These are phyloP conservation scores for Epinephelus malabaricus DNA, from an alignment of 2,797 vertebrate genomes.

Conservation along the genomic window DNA sequence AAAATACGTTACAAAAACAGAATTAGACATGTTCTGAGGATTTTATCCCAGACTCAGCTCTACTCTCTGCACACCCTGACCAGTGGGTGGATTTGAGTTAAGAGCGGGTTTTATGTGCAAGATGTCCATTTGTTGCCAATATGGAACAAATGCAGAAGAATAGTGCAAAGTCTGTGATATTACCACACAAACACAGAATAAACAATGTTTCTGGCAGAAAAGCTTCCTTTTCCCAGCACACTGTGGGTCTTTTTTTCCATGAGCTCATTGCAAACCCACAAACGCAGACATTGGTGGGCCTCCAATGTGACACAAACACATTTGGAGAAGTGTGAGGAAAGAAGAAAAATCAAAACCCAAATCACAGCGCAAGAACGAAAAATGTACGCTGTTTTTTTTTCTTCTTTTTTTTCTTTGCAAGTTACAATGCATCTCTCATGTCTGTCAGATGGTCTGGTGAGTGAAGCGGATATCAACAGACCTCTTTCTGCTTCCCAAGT, in stretches of 20 bases:
- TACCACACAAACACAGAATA: constrained; percentile 74
- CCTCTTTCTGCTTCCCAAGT: constrained; percentile 33
- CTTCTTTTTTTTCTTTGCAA: constrained; percentile 41
- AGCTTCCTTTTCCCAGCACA: constrained; percentile 76
- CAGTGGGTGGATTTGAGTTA: constrained; percentile 19
- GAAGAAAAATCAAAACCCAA: constrained; percentile 63
- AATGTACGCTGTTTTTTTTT: constrained; percentile 31
- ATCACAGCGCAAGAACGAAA: constrained; percentile 57
- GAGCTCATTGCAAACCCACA: constrained; percentile 82
- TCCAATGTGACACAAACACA: constrained; percentile 79
- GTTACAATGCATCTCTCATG: constrained; percentile 77
- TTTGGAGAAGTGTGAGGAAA: constrained; percentile 73
- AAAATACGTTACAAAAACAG: constrained; percentile 52
- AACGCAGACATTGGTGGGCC: constrained; percentile 73
- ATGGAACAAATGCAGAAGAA: constrained; percentile 60
- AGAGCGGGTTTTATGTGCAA: constrained; percentile 34
- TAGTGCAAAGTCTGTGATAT: constrained; percentile 78
- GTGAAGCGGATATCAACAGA: constrained; percentile 22
- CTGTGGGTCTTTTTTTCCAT: constrained; percentile 81
- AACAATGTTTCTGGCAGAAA: constrained; percentile 79
- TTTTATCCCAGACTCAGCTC: constrained; percentile 69
- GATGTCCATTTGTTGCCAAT: constrained; percentile 37
- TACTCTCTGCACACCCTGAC: constrained; percentile 29
- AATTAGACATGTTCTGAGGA: constrained; percentile 51
- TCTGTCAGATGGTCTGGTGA: constrained; percentile 32